Evolutionary conservation across 2,888 invertebrate species (phyloP).

Genomic region (Colostygia pectinataria): DNA sequence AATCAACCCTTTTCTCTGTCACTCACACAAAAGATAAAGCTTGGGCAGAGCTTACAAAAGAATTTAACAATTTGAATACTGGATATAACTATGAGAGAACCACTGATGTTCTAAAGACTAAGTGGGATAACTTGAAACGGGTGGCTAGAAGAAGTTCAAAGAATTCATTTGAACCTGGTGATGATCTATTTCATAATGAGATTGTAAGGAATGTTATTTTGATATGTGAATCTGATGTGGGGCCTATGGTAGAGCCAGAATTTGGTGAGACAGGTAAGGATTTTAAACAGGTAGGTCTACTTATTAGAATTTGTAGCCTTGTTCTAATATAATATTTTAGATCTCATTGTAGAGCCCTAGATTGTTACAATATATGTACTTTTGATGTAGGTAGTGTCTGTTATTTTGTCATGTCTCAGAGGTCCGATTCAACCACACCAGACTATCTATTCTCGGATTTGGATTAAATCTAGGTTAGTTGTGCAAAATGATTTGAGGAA

Average conservation of each 20-base stretch:
- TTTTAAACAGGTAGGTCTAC: neutral
- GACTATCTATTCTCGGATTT: no score
- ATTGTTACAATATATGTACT: no score
- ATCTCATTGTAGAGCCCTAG: no score
- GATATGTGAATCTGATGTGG: slow-evolving; percentile 26
- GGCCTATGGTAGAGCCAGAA: slow-evolving; percentile 9
- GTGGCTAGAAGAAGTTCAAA: slow-evolving; percentile 52
- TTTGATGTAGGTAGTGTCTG: neutral
- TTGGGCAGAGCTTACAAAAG: slow-evolving; percentile 63
- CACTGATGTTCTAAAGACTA: slow-evolving; percentile 57
- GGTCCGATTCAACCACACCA: no score
- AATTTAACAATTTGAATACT: slow-evolving; percentile 56
- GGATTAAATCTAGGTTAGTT: no score
- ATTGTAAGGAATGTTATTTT: slow-evolving; percentile 44
- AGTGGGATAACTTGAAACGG: slow-evolving; percentile 70
- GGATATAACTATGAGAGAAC: slow-evolving; percentile 48
- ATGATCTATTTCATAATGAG: slow-evolving; percentile 45
- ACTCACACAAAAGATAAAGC: slow-evolving; percentile 58
- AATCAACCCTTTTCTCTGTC: slow-evolving; percentile 51
- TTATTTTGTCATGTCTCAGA: neutral
- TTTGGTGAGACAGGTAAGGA: slow-evolving; percentile 10
- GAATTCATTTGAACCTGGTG: slow-evolving; percentile 50
- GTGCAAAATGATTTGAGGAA: no score
- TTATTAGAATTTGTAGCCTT: no score
- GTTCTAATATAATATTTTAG: no score